Conservation (phyloP, 2,888 invertebrate genomes). For the Metellina segmentata region DNA sequence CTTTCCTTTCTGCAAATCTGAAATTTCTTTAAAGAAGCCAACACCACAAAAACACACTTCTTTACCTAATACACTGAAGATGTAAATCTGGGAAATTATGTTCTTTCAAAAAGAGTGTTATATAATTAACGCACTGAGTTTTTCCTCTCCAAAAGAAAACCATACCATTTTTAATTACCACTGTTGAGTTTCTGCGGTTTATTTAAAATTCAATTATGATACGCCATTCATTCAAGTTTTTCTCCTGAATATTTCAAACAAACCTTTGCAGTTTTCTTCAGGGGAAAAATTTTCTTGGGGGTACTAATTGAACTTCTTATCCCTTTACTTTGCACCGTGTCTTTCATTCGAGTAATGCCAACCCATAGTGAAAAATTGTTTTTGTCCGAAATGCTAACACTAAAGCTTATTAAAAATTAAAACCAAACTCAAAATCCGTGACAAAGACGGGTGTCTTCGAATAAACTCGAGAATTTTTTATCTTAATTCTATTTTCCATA, state of each 20-base stretch:
- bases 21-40: not conserved
- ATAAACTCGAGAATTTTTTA: too few species aligned
- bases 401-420: slow-evolving; percentile 62
- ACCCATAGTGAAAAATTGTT: slow-evolving; percentile 22
- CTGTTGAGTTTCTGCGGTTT: slow-evolving; percentile 11
- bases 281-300: not conserved
- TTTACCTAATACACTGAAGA: not conserved
- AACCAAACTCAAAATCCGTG: slow-evolving; percentile 14
- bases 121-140: not conserved
- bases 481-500: too few species aligned
- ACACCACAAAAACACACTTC: not conserved
- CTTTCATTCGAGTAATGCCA: slow-evolving; percentile 4
- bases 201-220: slow-evolving; percentile 51
- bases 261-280: not conserved
- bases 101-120: not conserved
- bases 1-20: not conserved
- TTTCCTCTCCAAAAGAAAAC: not conserved
- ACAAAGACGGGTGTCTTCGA: not conserved
- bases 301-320: slow-evolving; percentile 42
- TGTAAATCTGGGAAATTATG: not conserved
- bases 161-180: slow-evolving; percentile 4
- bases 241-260: not conserved
- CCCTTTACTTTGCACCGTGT: not conserved
- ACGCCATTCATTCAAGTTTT: not conserved
- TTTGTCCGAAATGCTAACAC: not conserved